A percentile compares a stretch with the other conserved stretches of the same genome.
Conservation (phyloP, 1,140 invertebrate species). For the Heliconius hermathena region DNA sequence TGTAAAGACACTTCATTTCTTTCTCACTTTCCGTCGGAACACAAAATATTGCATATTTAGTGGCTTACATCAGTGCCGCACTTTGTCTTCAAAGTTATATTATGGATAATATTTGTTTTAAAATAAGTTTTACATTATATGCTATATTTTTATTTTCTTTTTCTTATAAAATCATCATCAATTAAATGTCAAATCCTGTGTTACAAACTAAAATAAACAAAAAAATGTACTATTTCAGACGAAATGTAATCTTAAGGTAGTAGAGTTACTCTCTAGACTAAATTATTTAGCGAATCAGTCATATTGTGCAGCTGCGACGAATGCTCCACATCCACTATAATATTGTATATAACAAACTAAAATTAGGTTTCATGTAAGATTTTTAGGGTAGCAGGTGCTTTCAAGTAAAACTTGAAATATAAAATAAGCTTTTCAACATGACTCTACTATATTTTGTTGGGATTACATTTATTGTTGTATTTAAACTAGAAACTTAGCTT, state of each 20-base stretch:
- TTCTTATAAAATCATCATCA: no score
- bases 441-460: not conserved
- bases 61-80: no score
- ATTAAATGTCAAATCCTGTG: no score
- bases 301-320: slow-evolving; percentile 4
- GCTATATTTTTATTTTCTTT: no score
- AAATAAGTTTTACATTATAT: no score
- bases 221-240: not conserved
- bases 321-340: not conserved
- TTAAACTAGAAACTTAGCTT: not conserved
- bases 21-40: no score
- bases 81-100: no score
- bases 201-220: not conserved
- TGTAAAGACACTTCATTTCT: no score
- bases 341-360: not conserved
- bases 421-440: slow-evolving; percentile 11
- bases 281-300: slow-evolving; percentile 14
- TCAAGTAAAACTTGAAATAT: slow-evolving; percentile 3
- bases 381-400: slow-evolving; percentile 12
- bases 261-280: not conserved
- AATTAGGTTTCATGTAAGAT: slow-evolving; percentile 11
- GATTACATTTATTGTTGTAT: not conserved
- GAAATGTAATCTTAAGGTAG: not conserved
- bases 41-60: no score
- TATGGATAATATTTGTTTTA: no score